Evolutionary conservation across 2,888 invertebrate genomes (phyloP), one percentile per base, ranked within the genome.

Genomic region (Heliconius aoede): DNA sequence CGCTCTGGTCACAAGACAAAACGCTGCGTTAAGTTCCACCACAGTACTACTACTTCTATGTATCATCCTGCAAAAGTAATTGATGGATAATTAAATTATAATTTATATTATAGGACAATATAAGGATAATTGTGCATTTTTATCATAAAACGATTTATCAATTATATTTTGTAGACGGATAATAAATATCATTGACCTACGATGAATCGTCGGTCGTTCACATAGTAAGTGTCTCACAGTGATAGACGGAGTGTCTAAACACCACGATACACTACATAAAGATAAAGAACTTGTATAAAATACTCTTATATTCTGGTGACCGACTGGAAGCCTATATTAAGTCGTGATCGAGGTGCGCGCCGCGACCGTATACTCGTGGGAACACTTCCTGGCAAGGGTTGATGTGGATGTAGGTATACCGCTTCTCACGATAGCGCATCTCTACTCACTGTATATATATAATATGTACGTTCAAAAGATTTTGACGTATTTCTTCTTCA

Each of bases 331-430:
- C 30, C 9, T 7, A 15, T 7, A 64, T 58, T 74, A 72, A 65
- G 24, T 58, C 78, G 78, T 78, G 78, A 62, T 61, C 73, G 75
- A 73, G 73, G 60, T 68, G 62, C 74, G 78, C 72, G 62, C 32
- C 69, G 77, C 78, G 79, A 80, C 74, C 72, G 62, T 72, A 80
- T 82, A 82, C 81, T 80, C 83, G 83, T 84, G 83, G 81, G 83
- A 84, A 84, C 76, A 74, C 76, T 74, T 75, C 79, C 74, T 79
- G 76, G 74, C 78, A 79, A 82, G 82, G 82, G 82, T 82, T 82
- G 78, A 72, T 74, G 72, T 76, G 61, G 61, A 46, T 74, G 71
- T 18, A 60, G 15, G 58, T 24, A 18, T 72, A 77, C 75, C 62
- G 73, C 58, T 79, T 79, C 79, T 78, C 80, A 81, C 79, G 76